Evolutionary conservation across 1,140 invertebrate species (phyloP).

Genomic region (Cylas formicarius): DNA sequence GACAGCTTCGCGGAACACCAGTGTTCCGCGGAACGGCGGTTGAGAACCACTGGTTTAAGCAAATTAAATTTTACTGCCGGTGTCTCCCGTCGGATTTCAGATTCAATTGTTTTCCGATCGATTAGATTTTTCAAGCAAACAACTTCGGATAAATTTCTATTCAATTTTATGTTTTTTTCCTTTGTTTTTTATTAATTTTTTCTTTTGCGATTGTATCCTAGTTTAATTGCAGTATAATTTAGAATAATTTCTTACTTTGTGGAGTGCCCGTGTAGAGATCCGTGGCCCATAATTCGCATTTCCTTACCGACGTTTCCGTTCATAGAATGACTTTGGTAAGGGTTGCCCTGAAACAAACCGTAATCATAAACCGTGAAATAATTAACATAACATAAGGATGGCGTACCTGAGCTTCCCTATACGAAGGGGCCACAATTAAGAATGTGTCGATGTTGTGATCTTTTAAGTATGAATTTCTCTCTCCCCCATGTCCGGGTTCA

Average conservation of each 20-base stretch:
- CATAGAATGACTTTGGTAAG: constrained; percentile 51
- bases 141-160: too few species aligned
- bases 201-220: too few species aligned
- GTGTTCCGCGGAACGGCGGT: too few species aligned
- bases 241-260: constrained; percentile 52
- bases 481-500: constrained; percentile 76
- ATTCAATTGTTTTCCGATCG: too few species aligned
- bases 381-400: background rate
- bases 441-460: constrained; percentile 91
- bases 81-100: too few species aligned
- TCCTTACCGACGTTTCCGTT: constrained; percentile 81
- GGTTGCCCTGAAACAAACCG: constrained; percentile 34
- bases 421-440: constrained; percentile 74
- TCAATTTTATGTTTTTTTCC: too few species aligned
- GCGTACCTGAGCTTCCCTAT: constrained; percentile 28
- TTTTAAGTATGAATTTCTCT: constrained; percentile 78
- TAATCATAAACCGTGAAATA: constrained; percentile 5
- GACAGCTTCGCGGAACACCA: too few species aligned
- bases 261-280: constrained; percentile 57
- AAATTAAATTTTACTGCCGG: too few species aligned
- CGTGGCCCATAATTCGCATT: constrained; percentile 80
- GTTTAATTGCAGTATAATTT: too few species aligned
- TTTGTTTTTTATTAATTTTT: too few species aligned
- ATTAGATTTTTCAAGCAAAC: too few species aligned
- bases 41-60: too few species aligned